A percentile compares a stretch with the other conserved stretches of the same genome.
Conservation (phyloP, 1,140 invertebrate genomes). For the Potamilus streckersoni region DNA sequence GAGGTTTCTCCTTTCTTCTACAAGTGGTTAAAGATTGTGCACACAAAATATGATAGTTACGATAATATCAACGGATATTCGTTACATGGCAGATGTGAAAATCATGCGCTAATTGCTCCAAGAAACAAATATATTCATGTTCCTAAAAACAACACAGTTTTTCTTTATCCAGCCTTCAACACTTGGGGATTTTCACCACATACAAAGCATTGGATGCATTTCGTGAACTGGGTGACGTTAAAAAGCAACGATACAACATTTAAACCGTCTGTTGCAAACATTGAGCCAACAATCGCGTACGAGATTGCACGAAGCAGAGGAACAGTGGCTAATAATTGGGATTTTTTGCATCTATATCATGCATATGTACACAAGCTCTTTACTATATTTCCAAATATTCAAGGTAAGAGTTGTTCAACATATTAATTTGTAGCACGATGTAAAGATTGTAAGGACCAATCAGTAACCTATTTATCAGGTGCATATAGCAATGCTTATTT, state of each 20-base stretch:
- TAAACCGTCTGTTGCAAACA: background rate
- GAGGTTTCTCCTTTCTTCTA: conserved; percentile 35
- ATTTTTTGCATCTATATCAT: no score
- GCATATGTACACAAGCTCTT: no score
- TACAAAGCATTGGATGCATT: conserved; percentile 27
- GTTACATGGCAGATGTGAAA: background rate
- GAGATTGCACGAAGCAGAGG: conserved; percentile 1
- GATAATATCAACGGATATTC: conserved; percentile 25
- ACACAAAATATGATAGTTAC: conserved; percentile 32
- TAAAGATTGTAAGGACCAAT: no score
- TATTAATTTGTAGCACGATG: no score
- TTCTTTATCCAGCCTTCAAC: conserved; percentile 29
- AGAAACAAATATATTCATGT: no score
- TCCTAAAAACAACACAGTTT: conserved; percentile 8
- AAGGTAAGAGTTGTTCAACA: no score
- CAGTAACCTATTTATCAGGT: no score
- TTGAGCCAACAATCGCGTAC: conserved; percentile 25
- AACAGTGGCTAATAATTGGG: conserved; percentile 26
- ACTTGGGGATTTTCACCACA: conserved; percentile 43
- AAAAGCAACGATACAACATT: conserved; percentile 11
- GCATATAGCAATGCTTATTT: no score
- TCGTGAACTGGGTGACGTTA: background rate
- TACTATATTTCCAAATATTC: no score
- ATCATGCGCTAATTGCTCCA: background rate
- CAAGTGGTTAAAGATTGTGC: conserved; percentile 31